A percentile compares a stretch with the other conserved stretches of the same genome.
Conservation (phyloP, 2,113 vertebrate genomes). For the Lophura nycthemera region DNA sequence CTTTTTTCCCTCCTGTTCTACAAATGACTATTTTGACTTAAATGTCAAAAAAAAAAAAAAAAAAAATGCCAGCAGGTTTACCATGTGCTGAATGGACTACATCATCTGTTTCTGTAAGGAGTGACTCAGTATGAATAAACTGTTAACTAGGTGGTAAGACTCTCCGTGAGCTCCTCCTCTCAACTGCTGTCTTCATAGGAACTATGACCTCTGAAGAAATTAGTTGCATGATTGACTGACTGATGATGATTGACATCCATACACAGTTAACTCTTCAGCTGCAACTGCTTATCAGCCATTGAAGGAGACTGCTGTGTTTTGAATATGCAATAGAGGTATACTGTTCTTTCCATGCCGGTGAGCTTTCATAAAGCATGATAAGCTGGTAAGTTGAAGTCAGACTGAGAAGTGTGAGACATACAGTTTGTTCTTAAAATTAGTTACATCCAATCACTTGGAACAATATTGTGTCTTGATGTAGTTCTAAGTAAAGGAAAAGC, state of each 20-base stretch:
- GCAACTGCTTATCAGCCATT: not conserved
- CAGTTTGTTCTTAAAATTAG: not conserved
- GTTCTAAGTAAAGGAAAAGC: not conserved
- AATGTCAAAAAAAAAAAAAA: conserved; percentile 45
- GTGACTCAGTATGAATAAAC: conserved; percentile 52
- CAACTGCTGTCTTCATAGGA: conserved; percentile 63
- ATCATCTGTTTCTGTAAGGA: conserved; percentile 49
- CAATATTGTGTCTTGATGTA: not conserved
- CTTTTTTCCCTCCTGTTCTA: not conserved
- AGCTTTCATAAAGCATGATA: not conserved
- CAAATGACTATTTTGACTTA: conserved; percentile 51
- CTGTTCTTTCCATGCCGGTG: not conserved
- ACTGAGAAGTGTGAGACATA: not conserved
- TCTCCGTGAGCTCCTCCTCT: conserved; percentile 58
- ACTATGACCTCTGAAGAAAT: conserved; percentile 72
- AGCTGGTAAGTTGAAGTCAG: not conserved
- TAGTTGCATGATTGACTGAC: conserved; percentile 69
- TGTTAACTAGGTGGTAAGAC: conserved; percentile 52
- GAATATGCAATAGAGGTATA: not conserved
- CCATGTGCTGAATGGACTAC: conserved; percentile 27
- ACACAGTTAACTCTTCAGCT: conserved; percentile 69
- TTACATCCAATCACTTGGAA: not conserved
- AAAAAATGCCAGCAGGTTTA: conserved; percentile 40
- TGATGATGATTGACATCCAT: conserved; percentile 66
- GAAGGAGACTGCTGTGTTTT: conserved; percentile 32